Percentiles rank a stretch among this genome's conserved stretches.
phyloP scores from a whole-genome alignment of 2,888 invertebrate genomes.

The Rapana venosa region DNA sequence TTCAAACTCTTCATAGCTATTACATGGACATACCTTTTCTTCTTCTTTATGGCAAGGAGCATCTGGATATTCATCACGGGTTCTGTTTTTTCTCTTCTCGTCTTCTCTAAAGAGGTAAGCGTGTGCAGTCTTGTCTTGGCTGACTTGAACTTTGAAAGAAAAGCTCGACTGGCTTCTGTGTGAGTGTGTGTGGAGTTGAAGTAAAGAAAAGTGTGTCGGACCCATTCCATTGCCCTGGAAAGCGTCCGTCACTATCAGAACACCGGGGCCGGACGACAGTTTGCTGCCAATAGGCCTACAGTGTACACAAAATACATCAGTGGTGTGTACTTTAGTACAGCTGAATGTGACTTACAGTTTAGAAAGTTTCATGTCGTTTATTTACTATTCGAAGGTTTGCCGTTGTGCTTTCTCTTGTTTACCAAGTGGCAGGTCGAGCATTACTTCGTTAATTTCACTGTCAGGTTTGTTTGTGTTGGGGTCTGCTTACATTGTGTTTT shows the following conservation, averaged over 20 bases:
- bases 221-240: slow-evolving; percentile 3
- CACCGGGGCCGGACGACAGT: background rate
- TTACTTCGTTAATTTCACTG: no score
- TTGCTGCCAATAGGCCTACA: background rate
- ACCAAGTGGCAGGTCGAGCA: no score
- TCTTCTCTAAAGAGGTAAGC: slow-evolving; percentile 48
- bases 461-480: no score
- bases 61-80: slow-evolving; percentile 33
- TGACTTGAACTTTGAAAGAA: slow-evolving; percentile 13
- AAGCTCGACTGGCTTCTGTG: background rate
- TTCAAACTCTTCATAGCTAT: slow-evolving; percentile 69
- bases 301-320: no score
- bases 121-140: slow-evolving; percentile 31
- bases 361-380: no score
- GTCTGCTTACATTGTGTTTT: no score
- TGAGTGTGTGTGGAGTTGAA: background rate
- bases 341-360: no score
- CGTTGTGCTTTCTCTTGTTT: no score
- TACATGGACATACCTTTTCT: slow-evolving; percentile 38
- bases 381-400: no score
- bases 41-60: slow-evolving; percentile 24
- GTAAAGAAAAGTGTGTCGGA: slow-evolving; percentile 22
- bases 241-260: slow-evolving; percentile 26
- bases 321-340: no score
- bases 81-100: slow-evolving; percentile 37